Conservation (phyloP, 2,888 invertebrate species). For the Adineta ricciae region DNA sequence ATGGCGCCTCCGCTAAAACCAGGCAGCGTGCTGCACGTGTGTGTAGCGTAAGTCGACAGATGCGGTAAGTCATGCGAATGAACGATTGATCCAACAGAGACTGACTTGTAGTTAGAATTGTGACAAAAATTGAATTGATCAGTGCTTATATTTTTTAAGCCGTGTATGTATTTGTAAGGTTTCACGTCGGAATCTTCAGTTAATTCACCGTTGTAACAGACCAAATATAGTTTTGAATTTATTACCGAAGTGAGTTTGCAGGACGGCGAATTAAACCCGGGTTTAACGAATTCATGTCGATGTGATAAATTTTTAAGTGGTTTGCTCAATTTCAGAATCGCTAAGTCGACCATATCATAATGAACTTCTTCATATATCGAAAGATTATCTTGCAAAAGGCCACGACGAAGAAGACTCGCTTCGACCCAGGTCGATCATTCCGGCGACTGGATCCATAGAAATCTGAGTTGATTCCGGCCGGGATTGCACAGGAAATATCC, state of each 20-base stretch:
- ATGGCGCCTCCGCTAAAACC: neutral
- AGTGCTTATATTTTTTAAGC: neutral
- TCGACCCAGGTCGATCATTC: no score
- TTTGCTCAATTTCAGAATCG: neutral
- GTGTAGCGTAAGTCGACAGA: neutral
- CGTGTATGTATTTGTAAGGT: neutral
- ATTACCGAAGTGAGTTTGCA: neutral
- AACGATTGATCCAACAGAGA: neutral
- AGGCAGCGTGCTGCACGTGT: neutral
- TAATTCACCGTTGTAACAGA: neutral
- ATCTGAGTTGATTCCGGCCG: no score
- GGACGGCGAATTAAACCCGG: neutral
- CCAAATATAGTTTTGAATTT: neutral
- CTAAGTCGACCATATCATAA: neutral
- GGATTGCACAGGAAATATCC: no score
- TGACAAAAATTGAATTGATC: neutral
- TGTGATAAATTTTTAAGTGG: neutral
- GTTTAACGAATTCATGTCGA: neutral
- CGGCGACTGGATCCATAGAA: no score
- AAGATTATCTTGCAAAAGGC: neutral
- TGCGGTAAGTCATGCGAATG: neutral
- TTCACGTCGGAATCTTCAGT: neutral
- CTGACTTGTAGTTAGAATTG: neutral
- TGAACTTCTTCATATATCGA: neutral
- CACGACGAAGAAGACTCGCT: neutral